Conservation (phyloP, 2,113 vertebrate genomes). For the Pachycephala philippinensis region DNA sequence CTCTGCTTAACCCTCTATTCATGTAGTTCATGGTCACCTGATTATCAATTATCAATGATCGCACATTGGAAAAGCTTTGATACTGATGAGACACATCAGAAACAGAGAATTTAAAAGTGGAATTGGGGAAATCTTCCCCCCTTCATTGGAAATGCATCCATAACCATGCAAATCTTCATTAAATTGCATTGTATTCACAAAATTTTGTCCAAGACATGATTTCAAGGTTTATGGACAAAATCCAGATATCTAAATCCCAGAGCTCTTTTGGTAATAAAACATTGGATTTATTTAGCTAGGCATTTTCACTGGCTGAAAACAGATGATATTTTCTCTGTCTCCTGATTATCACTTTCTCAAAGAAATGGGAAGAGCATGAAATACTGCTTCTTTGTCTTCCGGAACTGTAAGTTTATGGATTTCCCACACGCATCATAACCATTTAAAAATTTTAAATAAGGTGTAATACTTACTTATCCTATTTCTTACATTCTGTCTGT, state of each 20-base stretch:
- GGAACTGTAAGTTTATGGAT: neutral
- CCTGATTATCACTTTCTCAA: neutral
- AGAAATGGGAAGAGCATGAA: neutral
- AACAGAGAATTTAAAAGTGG: neutral
- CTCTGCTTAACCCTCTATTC: neutral
- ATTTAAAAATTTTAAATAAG: neutral
- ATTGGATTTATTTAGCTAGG: neutral
- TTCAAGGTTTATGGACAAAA: neutral
- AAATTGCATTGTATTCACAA: neutral
- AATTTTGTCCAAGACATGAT: neutral
- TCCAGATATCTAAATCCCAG: neutral
- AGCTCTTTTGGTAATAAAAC: neutral
- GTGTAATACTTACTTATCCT: neutral
- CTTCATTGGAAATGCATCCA: neutral
- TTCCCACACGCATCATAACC: neutral
- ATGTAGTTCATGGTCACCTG: neutral
- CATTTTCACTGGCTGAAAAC: neutral
- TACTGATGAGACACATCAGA: neutral
- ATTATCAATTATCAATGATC: neutral
- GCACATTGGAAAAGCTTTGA: neutral
- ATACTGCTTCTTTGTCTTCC: neutral
- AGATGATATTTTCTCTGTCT: neutral
- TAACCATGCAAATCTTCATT: neutral
- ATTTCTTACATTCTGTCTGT: neutral
- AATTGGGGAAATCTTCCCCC: neutral